Conservation (phyloP, 2,113 vertebrate genomes). For the Prietella phreatophila region DNA sequence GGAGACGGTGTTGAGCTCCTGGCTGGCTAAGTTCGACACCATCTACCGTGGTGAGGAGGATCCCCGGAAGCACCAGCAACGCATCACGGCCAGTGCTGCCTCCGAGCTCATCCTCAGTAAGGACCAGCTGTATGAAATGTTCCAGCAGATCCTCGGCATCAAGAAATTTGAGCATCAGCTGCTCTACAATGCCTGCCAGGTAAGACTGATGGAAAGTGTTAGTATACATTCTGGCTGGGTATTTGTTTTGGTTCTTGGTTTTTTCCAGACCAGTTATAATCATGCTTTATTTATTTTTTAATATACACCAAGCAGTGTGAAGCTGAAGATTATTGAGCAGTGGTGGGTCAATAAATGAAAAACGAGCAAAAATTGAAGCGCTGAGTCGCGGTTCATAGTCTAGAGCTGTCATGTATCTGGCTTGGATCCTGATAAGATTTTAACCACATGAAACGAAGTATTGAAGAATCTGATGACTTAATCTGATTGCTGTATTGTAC, state of each 20-base stretch:
- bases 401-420: too few species aligned
- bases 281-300: background rate
- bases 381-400: background rate
- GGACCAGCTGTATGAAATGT: conserved; percentile 99
- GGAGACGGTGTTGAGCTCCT: conserved; percentile 96
- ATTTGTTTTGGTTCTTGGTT: background rate
- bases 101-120: conserved; percentile 99
- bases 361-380: background rate
- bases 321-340: background rate
- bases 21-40: conserved; percentile 97
- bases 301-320: background rate
- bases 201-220: conserved; percentile 60
- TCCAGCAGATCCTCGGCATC: conserved; percentile 95
- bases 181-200: conserved; percentile 97
- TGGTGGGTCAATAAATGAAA: background rate
- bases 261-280: background rate
- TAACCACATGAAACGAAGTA: too few species aligned
- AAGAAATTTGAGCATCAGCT: conserved; percentile 99
- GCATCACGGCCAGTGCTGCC: conserved; percentile 91
- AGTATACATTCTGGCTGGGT: background rate
- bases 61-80: conserved; percentile 91
- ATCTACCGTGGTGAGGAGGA: conserved; percentile 98
- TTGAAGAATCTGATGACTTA: too few species aligned
- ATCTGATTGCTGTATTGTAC: too few species aligned
- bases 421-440: too few species aligned